Conservation (phyloP, 2,888 invertebrate species). For the Petrolisthes cinctipes region DNA sequence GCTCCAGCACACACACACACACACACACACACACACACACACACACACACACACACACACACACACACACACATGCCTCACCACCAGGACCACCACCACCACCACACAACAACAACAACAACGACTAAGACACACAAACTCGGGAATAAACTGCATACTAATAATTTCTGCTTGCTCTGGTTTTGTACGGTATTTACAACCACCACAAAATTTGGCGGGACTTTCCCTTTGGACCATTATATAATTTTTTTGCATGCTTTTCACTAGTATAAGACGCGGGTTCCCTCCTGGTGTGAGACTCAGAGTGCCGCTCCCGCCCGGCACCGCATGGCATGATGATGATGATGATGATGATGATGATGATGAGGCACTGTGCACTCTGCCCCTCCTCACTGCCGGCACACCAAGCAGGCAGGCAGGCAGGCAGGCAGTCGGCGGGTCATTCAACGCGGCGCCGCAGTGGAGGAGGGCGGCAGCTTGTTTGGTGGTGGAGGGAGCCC, state of each 20-base stretch:
- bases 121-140: not conserved
- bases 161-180: too few relatives aligned
- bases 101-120: too few relatives aligned
- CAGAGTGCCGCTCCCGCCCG: conserved; percentile 32
- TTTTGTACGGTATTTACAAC: not conserved
- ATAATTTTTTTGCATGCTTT: conserved; percentile 52
- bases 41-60: conserved; percentile 6
- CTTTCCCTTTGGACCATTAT: conserved; percentile 13
- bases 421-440: too few relatives aligned
- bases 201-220: conserved; percentile 24
- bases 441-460: too few relatives aligned
- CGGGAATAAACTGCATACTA: too few relatives aligned
- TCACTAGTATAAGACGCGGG: conserved; percentile 58
- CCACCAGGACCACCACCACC: too few relatives aligned
- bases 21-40: conserved; percentile 4
- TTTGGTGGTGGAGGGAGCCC: not conserved
- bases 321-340: conserved; percentile 36
- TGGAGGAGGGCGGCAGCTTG: too few relatives aligned
- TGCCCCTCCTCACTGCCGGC: conserved; percentile 1
- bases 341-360: not conserved
- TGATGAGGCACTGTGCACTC: conserved; percentile 30
- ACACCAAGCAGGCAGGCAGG: not conserved
- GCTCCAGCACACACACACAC: conserved; percentile 13
- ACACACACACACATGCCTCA: too few relatives aligned
- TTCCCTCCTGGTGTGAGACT: conserved; percentile 45